These are phyloP conservation scores for Danionella dracula DNA, from an alignment of 2,797 vertebrate species.

Conservation along the genomic window DNA sequence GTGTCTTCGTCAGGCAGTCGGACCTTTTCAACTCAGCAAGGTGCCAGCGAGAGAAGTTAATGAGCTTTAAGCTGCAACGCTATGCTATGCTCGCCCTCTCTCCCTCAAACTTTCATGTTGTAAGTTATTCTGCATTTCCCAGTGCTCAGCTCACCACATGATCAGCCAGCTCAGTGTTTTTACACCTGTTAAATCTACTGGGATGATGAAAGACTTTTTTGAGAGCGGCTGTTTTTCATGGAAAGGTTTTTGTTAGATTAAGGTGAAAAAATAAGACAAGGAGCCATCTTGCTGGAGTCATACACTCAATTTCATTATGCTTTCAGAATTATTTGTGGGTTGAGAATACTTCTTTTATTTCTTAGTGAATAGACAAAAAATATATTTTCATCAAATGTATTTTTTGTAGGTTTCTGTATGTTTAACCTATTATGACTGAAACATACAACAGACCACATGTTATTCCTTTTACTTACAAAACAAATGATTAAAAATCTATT, in stretches of 20 bases:
- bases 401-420: no score
- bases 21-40: constrained; percentile 75
- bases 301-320: no score
- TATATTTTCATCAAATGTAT: no score
- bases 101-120: constrained; percentile 46
- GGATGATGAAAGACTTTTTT: constrained; percentile 45
- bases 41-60: constrained; percentile 72
- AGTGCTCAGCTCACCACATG: constrained; percentile 48
- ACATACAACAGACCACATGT: no score
- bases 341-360: no score
- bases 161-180: constrained; percentile 45
- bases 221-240: constrained; percentile 31
- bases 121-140: constrained; percentile 49
- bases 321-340: no score
- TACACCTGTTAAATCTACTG: constrained; percentile 46
- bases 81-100: constrained; percentile 47
- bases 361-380: no score
- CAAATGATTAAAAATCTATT: no score
- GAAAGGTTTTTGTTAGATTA: constrained; percentile 19
- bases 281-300: no score
- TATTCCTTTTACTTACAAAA: no score
- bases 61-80: constrained; percentile 76
- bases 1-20: constrained; percentile 70
- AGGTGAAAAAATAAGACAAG: constrained; percentile 10
- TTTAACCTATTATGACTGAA: no score